phyloP scores from a whole-genome alignment of 2,888 invertebrate species.

The Nomada fabriciana region DNA sequence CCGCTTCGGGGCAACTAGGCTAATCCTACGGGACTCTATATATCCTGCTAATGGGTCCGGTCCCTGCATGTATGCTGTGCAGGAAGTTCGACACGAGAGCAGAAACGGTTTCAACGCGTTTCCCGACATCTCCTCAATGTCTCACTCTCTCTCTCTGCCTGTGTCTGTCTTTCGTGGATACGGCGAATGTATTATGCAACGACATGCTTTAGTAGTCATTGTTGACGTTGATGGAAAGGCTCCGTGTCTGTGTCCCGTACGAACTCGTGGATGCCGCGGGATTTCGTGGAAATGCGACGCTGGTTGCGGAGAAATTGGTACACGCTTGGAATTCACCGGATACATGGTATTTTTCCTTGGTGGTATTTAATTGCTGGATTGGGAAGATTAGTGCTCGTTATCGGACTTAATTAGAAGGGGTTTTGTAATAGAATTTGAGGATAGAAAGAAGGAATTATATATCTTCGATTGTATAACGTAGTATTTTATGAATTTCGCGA shows the following conservation, averaged over 20 bases:
- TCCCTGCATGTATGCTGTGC: slow-evolving; percentile 58
- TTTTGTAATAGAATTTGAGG: too few species aligned
- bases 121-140: slow-evolving; percentile 9
- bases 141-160: neutral
- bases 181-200: slow-evolving; percentile 69
- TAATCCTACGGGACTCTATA: slow-evolving; percentile 82
- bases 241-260: slow-evolving; percentile 13
- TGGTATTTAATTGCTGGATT: neutral
- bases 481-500: too few species aligned
- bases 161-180: slow-evolving; percentile 35
- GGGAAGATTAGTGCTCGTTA: too few species aligned
- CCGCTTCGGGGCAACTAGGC: slow-evolving; percentile 77
- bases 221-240: slow-evolving; percentile 63
- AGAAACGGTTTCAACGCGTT: slow-evolving; percentile 58
- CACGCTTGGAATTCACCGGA: neutral
- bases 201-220: slow-evolving; percentile 62
- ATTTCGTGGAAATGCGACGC: slow-evolving; percentile 18
- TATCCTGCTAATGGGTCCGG: slow-evolving; percentile 79
- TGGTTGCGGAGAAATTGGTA: neutral
- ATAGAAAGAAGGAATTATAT: too few species aligned
- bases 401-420: too few species aligned
- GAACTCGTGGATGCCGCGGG: slow-evolving; percentile 10
- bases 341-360: too few species aligned
- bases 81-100: slow-evolving; percentile 68
- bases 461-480: too few species aligned